Evolutionary conservation across 2,797 vertebrate species (phyloP), one percentile per base, ranked within the genome.

Genomic region (Salarias fasciatus): DNA sequence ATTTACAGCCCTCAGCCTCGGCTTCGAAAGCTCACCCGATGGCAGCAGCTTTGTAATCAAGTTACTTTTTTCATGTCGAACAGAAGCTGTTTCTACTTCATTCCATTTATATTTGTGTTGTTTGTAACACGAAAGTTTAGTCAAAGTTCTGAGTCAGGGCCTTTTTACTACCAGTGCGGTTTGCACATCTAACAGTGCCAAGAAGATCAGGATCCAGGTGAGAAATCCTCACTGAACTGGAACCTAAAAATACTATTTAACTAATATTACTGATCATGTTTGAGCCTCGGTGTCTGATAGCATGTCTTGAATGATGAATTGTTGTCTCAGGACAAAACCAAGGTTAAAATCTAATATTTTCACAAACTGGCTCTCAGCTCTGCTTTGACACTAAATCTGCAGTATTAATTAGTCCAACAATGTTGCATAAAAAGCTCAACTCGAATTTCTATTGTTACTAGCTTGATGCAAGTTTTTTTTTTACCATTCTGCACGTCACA

Each of bases 171-270:
- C 37, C 33, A 77, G 59, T 79, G 69, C 65, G 76, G 50, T 85
- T 81, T 83, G 69, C 70, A 83, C 65, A 73, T 66, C 50, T 75
- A 47, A 67, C 15, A n/a, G 80, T 85, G 82, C 83, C 78, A 85
- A 83, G 51, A 72, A 62, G 14, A 70, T 72, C 24, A 5, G 31
- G 58, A 53, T 81, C 15, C 18, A 14, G 50, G 5, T 50, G 44
- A 75, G 40, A 11, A 28, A 11, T 5, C 10, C 18, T 24, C 50
- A 55, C 50, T 13, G 40, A 67, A 30, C 59, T 59, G 51, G 59
- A 47, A 38, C 60, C 35, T 50, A 11, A 65, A n/a, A n/a, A 24
- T 24, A 3, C 18, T 24, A 24, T 24, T 24, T 24, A 24, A 24
- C 18, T 24, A 24, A 24, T 24, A 24, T 24, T 18, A 24, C 18